Percentiles rank a stretch among this genome's conserved stretches.
These are phyloP conservation scores for Ammodytes dubius DNA, from an alignment of 2,113 vertebrate genomes.

Conservation along the genomic window DNA sequence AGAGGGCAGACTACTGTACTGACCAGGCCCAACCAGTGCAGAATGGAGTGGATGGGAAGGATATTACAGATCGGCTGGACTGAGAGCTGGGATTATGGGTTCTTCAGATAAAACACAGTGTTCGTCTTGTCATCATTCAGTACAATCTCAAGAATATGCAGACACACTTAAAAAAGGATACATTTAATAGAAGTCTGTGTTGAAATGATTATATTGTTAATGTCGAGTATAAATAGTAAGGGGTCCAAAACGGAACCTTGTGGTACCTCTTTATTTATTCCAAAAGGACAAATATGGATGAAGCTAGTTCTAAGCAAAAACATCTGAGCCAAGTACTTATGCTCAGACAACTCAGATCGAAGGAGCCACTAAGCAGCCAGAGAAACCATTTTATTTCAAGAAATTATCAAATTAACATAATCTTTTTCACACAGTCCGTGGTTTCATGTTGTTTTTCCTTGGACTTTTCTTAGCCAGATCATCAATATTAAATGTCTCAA, in stretches of 20 bases:
- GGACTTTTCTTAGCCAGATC: not conserved
- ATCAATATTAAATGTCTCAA: conserved; percentile 2
- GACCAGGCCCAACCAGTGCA: too few species aligned
- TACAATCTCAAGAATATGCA: not conserved
- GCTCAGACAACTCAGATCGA: conserved; percentile 1
- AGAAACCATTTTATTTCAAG: not conserved
- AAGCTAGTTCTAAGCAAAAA: not conserved
- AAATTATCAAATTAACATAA: not conserved
- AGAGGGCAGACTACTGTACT: too few species aligned
- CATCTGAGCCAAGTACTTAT: not conserved
- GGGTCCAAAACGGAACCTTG: not conserved
- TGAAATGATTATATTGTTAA: not conserved
- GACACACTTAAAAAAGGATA: not conserved
- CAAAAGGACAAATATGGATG: not conserved
- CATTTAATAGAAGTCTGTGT: not conserved
- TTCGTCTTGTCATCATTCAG: too few species aligned
- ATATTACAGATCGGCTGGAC: too few species aligned
- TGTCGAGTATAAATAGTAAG: not conserved
- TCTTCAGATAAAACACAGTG: too few species aligned
- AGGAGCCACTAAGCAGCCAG: not conserved
- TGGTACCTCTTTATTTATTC: not conserved
- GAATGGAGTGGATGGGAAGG: too few species aligned
- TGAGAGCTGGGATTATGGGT: too few species aligned
- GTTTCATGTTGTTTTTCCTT: not conserved
- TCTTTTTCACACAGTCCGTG: not conserved